phyloP scores from a whole-genome alignment of 2,888 invertebrate genomes.

The Acleris sparsana region DNA sequence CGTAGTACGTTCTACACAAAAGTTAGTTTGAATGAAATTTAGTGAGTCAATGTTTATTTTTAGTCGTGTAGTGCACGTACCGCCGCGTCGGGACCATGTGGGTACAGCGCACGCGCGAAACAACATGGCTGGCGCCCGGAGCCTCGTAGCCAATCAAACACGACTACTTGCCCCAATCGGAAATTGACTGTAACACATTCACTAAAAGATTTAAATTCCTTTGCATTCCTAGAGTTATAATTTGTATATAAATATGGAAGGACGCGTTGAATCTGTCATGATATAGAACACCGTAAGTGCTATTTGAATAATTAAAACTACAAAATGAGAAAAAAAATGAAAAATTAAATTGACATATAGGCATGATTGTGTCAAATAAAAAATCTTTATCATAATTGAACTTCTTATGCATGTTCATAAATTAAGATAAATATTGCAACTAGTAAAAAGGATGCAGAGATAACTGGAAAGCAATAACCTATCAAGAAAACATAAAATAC shows the following conservation, averaged over 20 bases:
- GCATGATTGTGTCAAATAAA: neutral
- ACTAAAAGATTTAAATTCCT: slow-evolving; percentile 7
- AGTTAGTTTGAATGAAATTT: slow-evolving; percentile 58
- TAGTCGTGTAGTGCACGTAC: slow-evolving; percentile 38
- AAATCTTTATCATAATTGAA: neutral
- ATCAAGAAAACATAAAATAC: slow-evolving; percentile 34
- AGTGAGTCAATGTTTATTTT: slow-evolving; percentile 52
- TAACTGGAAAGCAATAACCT: slow-evolving; percentile 28
- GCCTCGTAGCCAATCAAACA: slow-evolving; percentile 65
- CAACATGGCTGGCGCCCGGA: slow-evolving; percentile 73
- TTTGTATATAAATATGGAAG: too few species aligned
- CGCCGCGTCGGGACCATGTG: slow-evolving; percentile 40
- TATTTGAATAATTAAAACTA: neutral
- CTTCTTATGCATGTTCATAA: slow-evolving; percentile 7
- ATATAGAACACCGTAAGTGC: neutral
- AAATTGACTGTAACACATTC: slow-evolving; percentile 11
- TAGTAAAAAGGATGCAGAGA: slow-evolving; percentile 24
- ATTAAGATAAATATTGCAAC: slow-evolving; percentile 12
- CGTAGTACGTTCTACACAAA: slow-evolving; percentile 50
- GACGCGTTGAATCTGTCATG: neutral
- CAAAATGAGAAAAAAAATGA: too few species aligned
- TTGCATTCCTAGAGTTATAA: neutral
- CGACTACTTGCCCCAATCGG: slow-evolving; percentile 5
- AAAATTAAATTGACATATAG: too few species aligned
- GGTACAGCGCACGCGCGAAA: slow-evolving; percentile 73